Conservation (phyloP, 2,113 vertebrate species). For the Semicossyphus pulcher region DNA sequence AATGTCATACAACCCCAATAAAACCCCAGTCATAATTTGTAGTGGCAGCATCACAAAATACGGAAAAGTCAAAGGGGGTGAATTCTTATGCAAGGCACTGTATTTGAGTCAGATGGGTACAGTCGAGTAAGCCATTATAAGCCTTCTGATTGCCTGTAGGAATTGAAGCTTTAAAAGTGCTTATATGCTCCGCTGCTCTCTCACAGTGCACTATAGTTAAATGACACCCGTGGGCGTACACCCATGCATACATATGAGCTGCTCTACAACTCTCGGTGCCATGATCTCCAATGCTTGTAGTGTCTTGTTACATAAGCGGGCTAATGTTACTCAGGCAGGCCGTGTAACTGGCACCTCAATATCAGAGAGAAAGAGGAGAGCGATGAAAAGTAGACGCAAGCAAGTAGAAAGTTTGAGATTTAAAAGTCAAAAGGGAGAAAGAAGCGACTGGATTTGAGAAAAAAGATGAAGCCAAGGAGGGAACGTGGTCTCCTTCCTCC, state of each 20-base stretch:
- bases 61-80: neutral
- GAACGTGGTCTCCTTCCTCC: too few species aligned
- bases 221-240: slow-evolving; percentile 57
- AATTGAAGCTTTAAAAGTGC: slow-evolving; percentile 33
- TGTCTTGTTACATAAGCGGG: slow-evolving; percentile 68
- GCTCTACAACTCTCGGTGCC: slow-evolving; percentile 35
- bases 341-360: slow-evolving; percentile 64
- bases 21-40: too few species aligned
- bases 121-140: slow-evolving; percentile 1
- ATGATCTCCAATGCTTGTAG: slow-evolving; percentile 43
- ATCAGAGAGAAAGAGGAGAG: slow-evolving; percentile 41
- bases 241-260: slow-evolving; percentile 37
- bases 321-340: slow-evolving; percentile 59
- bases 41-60: neutral
- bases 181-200: slow-evolving; percentile 34
- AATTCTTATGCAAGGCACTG: neutral
- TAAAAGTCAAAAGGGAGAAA: neutral
- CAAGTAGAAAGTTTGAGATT: slow-evolving; percentile 18
- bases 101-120: neutral
- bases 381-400: slow-evolving; percentile 17
- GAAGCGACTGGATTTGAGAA: neutral
- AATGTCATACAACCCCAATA: too few species aligned
- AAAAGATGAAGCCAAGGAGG: neutral
- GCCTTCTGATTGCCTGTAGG: slow-evolving; percentile 3
- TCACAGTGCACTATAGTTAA: slow-evolving; percentile 38